Evolutionary conservation across 2,113 vertebrate genomes (phyloP).

Genomic region (Macquaria australasica): DNA sequence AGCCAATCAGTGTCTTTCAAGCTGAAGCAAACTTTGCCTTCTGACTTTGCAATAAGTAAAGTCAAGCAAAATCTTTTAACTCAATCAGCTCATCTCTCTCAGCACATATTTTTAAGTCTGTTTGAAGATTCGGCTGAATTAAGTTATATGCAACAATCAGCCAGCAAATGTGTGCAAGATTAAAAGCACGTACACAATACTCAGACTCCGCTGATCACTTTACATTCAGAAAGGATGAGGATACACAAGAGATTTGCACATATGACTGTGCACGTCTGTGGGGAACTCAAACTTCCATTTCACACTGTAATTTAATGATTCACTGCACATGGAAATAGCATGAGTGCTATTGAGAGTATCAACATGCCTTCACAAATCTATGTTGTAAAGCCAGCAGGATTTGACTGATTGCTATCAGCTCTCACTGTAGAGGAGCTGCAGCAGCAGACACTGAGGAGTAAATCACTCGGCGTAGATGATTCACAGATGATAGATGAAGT

Average conservation of each 20-base stretch:
- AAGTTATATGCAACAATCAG: constrained; percentile 59
- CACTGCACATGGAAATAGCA: constrained; percentile 44
- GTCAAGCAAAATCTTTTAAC: constrained; percentile 59
- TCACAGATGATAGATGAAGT: constrained; percentile 63
- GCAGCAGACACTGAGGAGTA: constrained; percentile 37
- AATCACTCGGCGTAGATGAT: constrained; percentile 52
- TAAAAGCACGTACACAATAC: constrained; percentile 40
- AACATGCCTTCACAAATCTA: constrained; percentile 46
- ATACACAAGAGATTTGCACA: constrained; percentile 23
- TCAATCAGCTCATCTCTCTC: constrained; percentile 51
- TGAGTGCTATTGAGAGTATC: constrained; percentile 32
- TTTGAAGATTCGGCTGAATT: constrained; percentile 75
- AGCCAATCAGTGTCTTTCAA: constrained; percentile 18
- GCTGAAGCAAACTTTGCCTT: constrained; percentile 28
- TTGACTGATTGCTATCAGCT: constrained; percentile 50
- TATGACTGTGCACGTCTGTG: constrained; percentile 20
- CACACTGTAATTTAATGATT: constrained; percentile 52
- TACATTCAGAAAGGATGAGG: constrained; percentile 24
- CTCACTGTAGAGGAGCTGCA: constrained; percentile 20
- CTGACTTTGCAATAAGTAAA: constrained; percentile 45
- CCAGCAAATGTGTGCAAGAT: constrained; percentile 49
- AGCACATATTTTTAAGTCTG: constrained; percentile 63
- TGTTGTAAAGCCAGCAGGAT: constrained; percentile 32
- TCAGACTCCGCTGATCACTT: constrained; percentile 30
- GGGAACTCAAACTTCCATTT: constrained; percentile 38